A percentile compares a stretch with the other conserved stretches of the same genome.
Evolutionary conservation across 1,140 invertebrate species (phyloP).

Genomic region (Cydia splendana): DNA sequence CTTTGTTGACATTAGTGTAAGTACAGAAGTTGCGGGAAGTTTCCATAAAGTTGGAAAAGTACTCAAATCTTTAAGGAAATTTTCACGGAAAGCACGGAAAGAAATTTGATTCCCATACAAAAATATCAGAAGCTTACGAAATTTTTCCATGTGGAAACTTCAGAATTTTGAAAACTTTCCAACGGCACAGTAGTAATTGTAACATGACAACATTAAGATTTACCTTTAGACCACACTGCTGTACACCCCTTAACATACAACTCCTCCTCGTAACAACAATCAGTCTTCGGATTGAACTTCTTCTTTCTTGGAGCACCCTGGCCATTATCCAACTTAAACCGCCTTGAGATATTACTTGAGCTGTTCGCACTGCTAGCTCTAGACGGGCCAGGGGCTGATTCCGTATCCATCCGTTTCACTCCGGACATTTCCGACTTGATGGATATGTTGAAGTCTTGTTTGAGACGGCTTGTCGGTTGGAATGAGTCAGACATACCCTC

Average conservation of each 20-base stretch:
- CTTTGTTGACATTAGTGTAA: no score
- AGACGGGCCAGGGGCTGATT: slow-evolving; percentile 54
- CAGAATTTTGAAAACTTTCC: no score
- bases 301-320: slow-evolving; percentile 45
- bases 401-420: slow-evolving; percentile 57
- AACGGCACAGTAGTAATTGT: no score
- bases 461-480: slow-evolving; percentile 63
- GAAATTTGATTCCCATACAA: no score
- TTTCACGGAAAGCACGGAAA: no score
- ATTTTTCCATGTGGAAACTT: no score
- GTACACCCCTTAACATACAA: slow-evolving; percentile 92
- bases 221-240: slow-evolving; percentile 89
- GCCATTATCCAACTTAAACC: slow-evolving; percentile 57
- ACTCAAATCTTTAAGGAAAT: no score
- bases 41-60: no score
- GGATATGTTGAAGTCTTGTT: slow-evolving; percentile 74
- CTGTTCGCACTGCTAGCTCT: slow-evolving; percentile 68
- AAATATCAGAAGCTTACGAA: no score
- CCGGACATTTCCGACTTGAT: slow-evolving; percentile 69
- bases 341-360: slow-evolving; percentile 71
- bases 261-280: slow-evolving; percentile 88
- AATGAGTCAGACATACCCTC: slow-evolving; percentile 62
- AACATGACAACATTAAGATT: no score
- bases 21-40: no score
- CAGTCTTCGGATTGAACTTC: slow-evolving; percentile 68